Evolutionary conservation across 2,113 vertebrate genomes (phyloP).

Genomic region (Phyllostomus hastatus): DNA sequence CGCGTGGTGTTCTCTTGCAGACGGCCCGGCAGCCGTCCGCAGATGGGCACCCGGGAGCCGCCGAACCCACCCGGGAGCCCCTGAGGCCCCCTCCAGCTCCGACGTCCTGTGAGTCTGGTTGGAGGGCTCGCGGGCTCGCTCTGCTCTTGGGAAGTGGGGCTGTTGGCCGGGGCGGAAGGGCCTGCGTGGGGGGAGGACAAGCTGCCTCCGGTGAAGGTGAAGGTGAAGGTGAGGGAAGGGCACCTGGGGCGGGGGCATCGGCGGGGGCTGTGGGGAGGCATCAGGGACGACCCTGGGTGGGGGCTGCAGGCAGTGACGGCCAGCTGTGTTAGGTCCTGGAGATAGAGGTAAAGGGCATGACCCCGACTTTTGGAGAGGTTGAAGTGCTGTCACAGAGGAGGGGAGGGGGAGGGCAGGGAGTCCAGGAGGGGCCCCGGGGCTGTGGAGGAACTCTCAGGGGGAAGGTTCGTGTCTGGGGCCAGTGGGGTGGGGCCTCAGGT

Average conservation of each 20-base stretch:
- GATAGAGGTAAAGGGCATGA: not conserved
- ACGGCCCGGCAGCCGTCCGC: not conserved
- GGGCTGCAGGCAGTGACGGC: not conserved
- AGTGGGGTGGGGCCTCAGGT: no score
- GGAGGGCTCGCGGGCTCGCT: not conserved
- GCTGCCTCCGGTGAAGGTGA: not conserved
- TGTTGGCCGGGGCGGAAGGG: not conserved
- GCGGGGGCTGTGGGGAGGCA: not conserved
- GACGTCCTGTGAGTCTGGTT: not conserved
- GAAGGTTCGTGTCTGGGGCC: no score
- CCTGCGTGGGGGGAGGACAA: not conserved
- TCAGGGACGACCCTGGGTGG: not conserved
- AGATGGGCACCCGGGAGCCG: not conserved
- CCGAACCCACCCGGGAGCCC: not conserved
- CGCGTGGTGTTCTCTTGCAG: not conserved
- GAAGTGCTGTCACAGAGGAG: not conserved
- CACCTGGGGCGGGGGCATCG: not conserved
- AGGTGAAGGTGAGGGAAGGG: not conserved
- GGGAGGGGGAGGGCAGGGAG: no score
- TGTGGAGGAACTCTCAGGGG: no score
- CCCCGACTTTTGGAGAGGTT: not conserved
- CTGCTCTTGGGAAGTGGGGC: not conserved
- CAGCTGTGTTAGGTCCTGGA: not conserved
- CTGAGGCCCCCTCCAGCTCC: not conserved
- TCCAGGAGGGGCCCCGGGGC: no score